Evolutionary conservation across 2,797 vertebrate genomes (phyloP), one percentile per base, ranked within the genome.

Genomic region (Myotis vivesi): DNA sequence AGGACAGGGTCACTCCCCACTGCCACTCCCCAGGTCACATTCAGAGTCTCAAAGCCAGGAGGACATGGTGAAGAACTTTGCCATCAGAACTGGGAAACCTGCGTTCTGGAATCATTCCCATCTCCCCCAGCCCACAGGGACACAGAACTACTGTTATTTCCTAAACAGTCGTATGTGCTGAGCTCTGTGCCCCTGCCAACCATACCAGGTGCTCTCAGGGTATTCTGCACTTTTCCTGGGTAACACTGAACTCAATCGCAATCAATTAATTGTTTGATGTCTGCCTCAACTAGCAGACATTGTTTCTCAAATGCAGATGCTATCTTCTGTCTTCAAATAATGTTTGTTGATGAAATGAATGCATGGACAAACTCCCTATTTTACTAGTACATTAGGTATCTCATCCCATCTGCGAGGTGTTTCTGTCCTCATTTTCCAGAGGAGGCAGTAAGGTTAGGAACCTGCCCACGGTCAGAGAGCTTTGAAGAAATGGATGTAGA

Each of bases 31-130:
- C 30, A 33, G 33, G 53, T 10, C 30, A 36, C 22, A 1, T 12
- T 49, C 89, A 44, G 72, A 30, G 28, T 41, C 36, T 38, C 64
- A 69, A 55, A 53, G 77, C 44, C 66, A 38, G 7, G 46, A 73
- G 44, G 4, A 9, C 10, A 22, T 1, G 0, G 8, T n/a, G 17
- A 30, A 69, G 44, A 5, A 25, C n/a, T n/a, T 12, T 41, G 20
- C n/a, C 25, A 17, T 3, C 16, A 68, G 38, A 49, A 72, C 30
- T 3, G 6, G 64, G 84, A 77, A 53, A 8, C 36, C 8, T 17
- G 28, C 15, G 46, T 4, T 85, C 84, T 49, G 5, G 71, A 77
- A 41, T 28, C 49, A 82, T 7, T 16, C 57, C 8, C 15, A 11
- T 28, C 81, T 46, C 69, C 16, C 46, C 62, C 11, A 23, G 44